phyloP scores from a whole-genome alignment of 2,797 vertebrate genomes.

The Sciurus carolinensis region DNA sequence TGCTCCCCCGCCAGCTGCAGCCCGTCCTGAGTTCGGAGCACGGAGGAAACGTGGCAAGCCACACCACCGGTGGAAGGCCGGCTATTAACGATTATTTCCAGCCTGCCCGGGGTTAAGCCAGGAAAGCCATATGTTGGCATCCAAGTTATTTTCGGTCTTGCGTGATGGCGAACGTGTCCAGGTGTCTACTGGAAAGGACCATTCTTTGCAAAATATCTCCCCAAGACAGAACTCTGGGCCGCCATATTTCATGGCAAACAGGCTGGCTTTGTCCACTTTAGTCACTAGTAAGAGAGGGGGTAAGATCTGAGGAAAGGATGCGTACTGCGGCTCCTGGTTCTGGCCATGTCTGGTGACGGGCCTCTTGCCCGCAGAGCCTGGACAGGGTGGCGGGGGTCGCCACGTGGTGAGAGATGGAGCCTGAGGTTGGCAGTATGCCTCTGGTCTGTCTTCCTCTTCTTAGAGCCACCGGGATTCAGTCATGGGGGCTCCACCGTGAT shows the following conservation, averaged over 20 bases:
- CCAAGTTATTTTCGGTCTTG: neutral
- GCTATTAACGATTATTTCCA: accelerated
- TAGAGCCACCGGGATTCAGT: neutral
- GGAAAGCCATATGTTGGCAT: neutral
- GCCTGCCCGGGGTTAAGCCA: accelerated
- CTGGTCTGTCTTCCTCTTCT: neutral
- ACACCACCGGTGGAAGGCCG: accelerated
- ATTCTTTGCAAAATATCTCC: neutral
- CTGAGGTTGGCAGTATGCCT: accelerated
- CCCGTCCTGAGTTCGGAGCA: accelerated
- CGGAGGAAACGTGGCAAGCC: accelerated
- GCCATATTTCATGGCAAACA: neutral
- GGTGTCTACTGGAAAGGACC: neutral
- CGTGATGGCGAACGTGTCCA: no score
- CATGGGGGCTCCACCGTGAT: neutral
- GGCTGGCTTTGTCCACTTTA: neutral
- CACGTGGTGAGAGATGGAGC: neutral
- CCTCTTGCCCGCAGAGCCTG: neutral
- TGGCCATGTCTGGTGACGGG: neutral
- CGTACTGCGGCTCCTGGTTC: neutral
- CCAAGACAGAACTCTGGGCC: neutral
- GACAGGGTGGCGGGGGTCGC: accelerated
- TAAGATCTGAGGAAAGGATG: no score
- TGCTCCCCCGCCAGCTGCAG: accelerated
- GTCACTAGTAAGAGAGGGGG: no score